These are phyloP conservation scores for Sceloporus undulatus DNA, from an alignment of 2,113 vertebrate species.

Conservation along the genomic window DNA sequence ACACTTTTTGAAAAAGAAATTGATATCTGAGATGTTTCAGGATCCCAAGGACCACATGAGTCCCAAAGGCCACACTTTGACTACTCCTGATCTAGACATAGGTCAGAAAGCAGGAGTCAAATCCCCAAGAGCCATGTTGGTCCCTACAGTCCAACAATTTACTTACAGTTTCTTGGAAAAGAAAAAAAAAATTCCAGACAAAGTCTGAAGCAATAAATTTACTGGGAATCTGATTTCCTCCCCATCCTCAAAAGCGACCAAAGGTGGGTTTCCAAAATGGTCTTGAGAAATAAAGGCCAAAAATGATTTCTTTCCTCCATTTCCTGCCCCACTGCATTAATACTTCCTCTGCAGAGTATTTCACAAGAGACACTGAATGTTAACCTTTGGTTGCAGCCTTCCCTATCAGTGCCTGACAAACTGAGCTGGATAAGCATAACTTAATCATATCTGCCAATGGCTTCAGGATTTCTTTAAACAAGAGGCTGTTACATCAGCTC, in stretches of 20 bases:
- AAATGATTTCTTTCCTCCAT: constrained; percentile 23
- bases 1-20: no score
- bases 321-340: not conserved
- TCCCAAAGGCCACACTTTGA: no score
- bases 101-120: not conserved
- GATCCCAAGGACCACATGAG: no score
- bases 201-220: constrained; percentile 48
- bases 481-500: constrained; percentile 66
- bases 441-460: constrained; percentile 78
- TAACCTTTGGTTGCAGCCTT: constrained; percentile 70
- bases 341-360: constrained; percentile 76
- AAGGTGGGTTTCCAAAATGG: constrained; percentile 69
- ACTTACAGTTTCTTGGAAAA: constrained; percentile 74
- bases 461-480: constrained; percentile 74
- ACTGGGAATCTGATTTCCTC: constrained; percentile 40
- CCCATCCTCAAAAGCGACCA: constrained; percentile 52
- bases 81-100: no score
- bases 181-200: constrained; percentile 32
- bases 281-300: constrained; percentile 69
- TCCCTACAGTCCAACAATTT: constrained; percentile 65
- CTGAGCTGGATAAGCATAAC: constrained; percentile 73
- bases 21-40: no score
- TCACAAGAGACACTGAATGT: constrained; percentile 76
- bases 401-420: constrained; percentile 68
- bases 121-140: constrained; percentile 41